A percentile compares a stretch with the other conserved stretches of the same genome.
Evolutionary conservation across 2,113 vertebrate species (phyloP).

Genomic region (Sclerurus mexicanus): DNA sequence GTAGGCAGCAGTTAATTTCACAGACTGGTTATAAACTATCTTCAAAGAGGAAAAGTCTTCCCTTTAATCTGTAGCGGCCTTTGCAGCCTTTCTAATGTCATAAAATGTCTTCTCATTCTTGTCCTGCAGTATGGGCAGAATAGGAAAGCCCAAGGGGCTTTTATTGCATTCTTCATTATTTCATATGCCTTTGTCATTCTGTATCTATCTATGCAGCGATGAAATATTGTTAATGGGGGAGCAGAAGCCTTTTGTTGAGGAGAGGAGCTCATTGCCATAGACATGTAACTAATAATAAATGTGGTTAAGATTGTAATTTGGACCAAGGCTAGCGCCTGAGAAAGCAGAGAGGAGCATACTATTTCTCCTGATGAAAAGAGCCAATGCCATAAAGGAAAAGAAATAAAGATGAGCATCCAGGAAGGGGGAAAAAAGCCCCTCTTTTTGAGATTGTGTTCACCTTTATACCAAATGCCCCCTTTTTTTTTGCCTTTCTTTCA

Average conservation of each 20-base stretch:
- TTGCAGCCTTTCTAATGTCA: conserved; percentile 64
- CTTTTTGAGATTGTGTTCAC: neutral
- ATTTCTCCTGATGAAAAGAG: neutral
- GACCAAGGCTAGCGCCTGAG: neutral
- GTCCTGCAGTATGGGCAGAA: conserved; percentile 37
- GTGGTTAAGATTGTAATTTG: conserved; percentile 23
- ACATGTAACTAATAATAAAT: conserved; percentile 30
- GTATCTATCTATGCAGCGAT: neutral
- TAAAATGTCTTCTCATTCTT: conserved; percentile 54
- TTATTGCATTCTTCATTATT: conserved; percentile 44
- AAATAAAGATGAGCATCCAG: neutral
- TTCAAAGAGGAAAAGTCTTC: conserved; percentile 49
- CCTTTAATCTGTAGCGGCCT: conserved; percentile 59
- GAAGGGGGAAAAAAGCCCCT: accelerated
- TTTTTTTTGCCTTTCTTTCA: neutral
- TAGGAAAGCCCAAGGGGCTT: conserved; percentile 51
- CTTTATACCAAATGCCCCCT: neutral
- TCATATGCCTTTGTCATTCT: conserved; percentile 47
- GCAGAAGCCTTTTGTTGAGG: conserved; percentile 36
- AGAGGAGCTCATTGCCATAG: conserved; percentile 45
- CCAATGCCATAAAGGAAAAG: neutral
- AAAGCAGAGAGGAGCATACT: neutral
- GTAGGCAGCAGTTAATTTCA: conserved; percentile 55
- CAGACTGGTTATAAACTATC: conserved; percentile 49
- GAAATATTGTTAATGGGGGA: conserved; percentile 38